A percentile compares a stretch with the other conserved stretches of the same genome.
phyloP scores from a whole-genome alignment of 2,797 vertebrate genomes.

The Stomatorhinus walkeri region DNA sequence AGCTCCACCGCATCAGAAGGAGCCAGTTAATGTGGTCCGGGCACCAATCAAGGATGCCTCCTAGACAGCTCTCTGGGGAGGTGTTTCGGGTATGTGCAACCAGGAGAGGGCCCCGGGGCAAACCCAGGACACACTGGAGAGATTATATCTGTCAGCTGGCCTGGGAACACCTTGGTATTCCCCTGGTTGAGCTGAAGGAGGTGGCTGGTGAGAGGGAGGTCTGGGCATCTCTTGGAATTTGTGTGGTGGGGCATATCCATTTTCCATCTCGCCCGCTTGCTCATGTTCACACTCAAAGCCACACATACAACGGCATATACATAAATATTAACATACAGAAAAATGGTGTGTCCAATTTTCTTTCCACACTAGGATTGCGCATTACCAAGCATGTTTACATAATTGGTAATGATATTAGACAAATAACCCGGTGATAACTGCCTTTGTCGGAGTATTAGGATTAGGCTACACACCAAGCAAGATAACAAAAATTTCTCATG shows the following conservation, averaged over 20 bases:
- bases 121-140: not conserved
- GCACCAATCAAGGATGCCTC: not conserved
- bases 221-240: not conserved
- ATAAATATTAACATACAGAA: not conserved
- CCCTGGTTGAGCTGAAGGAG: not conserved
- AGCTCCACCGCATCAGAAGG: not conserved
- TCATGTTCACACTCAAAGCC: not conserved
- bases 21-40: not conserved
- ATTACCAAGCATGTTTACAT: not conserved
- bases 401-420: not conserved
- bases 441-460: not conserved
- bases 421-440: not conserved
- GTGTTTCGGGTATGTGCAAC: not conserved
- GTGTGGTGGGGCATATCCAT: not conserved
- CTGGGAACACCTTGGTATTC: not conserved
- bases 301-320: not conserved
- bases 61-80: not conserved
- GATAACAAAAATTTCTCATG: not conserved
- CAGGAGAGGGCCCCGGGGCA: not conserved
- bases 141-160: not conserved
- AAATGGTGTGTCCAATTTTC: not conserved
- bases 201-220: not conserved
- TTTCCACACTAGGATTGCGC: not conserved
- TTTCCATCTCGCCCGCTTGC: not conserved
- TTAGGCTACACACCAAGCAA: not conserved